Percentiles rank a stretch among this genome's conserved stretches.
Evolutionary conservation across 2,797 vertebrate genomes (phyloP).

Genomic region (Oreochromis grahami): DNA sequence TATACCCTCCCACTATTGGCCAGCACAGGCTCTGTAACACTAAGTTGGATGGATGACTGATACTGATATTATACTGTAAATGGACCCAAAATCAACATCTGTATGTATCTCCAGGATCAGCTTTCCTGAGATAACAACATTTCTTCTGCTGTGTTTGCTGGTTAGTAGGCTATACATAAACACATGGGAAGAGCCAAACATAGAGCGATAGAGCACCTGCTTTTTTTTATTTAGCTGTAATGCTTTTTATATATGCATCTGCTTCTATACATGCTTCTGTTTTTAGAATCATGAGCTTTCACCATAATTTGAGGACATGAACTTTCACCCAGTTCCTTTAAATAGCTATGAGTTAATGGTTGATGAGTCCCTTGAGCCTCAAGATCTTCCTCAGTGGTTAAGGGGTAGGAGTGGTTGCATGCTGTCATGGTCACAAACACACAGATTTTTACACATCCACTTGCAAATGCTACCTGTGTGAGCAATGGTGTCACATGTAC

Average conservation of each 20-base stretch:
- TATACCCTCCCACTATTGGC: not conserved
- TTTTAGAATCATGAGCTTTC: constrained; percentile 84
- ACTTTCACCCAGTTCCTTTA: constrained; percentile 91
- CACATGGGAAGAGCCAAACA: not conserved
- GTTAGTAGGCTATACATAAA: not conserved
- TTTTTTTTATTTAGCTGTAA: not conserved
- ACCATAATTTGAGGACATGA: constrained; percentile 89
- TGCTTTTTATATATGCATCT: not conserved
- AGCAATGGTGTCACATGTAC: not conserved
- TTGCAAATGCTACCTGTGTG: not conserved
- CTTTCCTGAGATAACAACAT: not conserved
- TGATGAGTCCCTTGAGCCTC: constrained; percentile 88
- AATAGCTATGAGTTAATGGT: constrained; percentile 88
- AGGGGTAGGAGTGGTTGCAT: constrained; percentile 75
- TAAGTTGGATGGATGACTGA: not conserved
- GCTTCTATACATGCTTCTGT: constrained; percentile 59
- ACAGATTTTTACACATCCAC: not conserved
- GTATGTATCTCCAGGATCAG: not conserved
- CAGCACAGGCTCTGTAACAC: not conserved
- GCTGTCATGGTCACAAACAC: constrained; percentile 61
- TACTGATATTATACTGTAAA: not conserved
- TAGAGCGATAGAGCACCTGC: not conserved
- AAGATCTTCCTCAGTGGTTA: constrained; percentile 88
- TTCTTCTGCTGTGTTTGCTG: not conserved
- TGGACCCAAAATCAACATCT: not conserved